Percentiles rank a stretch among this genome's conserved stretches.
Evolutionary conservation across 2,888 invertebrate genomes (phyloP).

Genomic region (Rotaria magnacalcarata): DNA sequence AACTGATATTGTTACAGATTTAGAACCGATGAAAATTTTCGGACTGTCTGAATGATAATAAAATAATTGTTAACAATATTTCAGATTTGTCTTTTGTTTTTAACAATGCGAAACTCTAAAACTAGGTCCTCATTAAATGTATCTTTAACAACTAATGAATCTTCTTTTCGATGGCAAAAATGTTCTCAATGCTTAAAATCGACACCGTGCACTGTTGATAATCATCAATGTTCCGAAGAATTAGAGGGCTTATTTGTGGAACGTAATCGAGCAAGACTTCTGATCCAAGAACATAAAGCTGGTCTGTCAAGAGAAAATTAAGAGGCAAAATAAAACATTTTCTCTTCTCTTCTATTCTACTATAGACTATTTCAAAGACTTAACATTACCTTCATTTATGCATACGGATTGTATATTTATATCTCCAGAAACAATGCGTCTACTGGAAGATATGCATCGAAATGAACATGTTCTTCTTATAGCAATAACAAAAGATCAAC

Average conservation of each 20-base stretch:
- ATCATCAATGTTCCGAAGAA: constrained; percentile 13
- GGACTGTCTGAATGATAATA: too few species aligned
- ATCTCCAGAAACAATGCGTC: neutral
- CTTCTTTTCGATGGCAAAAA: constrained; percentile 5
- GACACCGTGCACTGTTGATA: neutral
- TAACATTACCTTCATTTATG: neutral
- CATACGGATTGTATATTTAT: neutral
- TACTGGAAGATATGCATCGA: neutral
- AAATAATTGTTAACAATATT: neutral
- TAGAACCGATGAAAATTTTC: too few species aligned
- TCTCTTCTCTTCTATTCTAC: neutral
- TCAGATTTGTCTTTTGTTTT: neutral
- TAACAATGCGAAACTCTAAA: neutral
- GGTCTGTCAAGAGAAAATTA: neutral
- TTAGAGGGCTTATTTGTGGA: neutral
- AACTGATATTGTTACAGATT: too few species aligned
- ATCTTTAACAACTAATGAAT: neutral
- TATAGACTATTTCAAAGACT: constrained; percentile 27
- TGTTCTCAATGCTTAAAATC: neutral
- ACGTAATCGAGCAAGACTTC: neutral
- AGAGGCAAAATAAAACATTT: neutral
- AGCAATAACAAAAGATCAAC: neutral
- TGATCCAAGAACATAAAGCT: neutral
- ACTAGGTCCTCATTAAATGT: neutral
- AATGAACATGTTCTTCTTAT: neutral